These are phyloP conservation scores for Meriones unguiculatus DNA, from an alignment of 2,113 vertebrate species.

Conservation along the genomic window DNA sequence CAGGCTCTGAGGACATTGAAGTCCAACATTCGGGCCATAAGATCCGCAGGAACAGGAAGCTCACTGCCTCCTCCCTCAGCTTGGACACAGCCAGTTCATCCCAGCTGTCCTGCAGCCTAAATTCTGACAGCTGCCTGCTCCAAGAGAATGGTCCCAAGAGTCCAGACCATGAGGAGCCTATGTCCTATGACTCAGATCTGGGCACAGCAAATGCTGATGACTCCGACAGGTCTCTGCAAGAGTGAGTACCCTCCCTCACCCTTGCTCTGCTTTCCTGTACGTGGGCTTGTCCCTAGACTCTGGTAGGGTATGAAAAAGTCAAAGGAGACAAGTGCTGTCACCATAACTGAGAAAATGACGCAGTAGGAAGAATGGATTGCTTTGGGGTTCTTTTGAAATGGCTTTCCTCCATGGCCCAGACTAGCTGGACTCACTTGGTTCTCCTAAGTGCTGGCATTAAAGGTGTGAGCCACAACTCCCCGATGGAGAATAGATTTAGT, in stretches of 20 bases:
- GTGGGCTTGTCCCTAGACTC: not conserved
- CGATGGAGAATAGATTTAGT: not conserved
- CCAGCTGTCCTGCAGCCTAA: slow-evolving; percentile 95
- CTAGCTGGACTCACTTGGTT: too few relatives aligned
- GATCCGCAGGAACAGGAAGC: slow-evolving; percentile 80
- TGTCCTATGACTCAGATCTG: slow-evolving; percentile 88
- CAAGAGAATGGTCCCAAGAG: slow-evolving; percentile 87
- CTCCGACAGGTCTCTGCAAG: slow-evolving; percentile 85
- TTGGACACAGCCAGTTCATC: slow-evolving; percentile 93
- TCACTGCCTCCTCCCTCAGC: slow-evolving; percentile 92
- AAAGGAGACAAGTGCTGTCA: not conserved
- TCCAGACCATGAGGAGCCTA: slow-evolving; percentile 86
- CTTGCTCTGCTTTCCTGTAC: not conserved
- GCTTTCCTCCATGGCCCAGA: not conserved
- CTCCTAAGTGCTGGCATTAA: not conserved
- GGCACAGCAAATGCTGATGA: slow-evolving; percentile 72
- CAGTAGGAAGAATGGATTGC: not conserved
- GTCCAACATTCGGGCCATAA: slow-evolving; percentile 82
- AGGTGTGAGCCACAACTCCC: not conserved
- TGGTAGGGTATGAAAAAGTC: not conserved
- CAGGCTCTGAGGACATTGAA: slow-evolving; percentile 89
- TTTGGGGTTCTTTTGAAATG: not conserved
- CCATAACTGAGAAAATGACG: not conserved
- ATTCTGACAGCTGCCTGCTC: slow-evolving; percentile 91
- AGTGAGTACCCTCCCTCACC: slow-evolving; percentile 87